Conservation (phyloP, 1,140 invertebrate genomes). For the Anadara kagoshimensis region DNA sequence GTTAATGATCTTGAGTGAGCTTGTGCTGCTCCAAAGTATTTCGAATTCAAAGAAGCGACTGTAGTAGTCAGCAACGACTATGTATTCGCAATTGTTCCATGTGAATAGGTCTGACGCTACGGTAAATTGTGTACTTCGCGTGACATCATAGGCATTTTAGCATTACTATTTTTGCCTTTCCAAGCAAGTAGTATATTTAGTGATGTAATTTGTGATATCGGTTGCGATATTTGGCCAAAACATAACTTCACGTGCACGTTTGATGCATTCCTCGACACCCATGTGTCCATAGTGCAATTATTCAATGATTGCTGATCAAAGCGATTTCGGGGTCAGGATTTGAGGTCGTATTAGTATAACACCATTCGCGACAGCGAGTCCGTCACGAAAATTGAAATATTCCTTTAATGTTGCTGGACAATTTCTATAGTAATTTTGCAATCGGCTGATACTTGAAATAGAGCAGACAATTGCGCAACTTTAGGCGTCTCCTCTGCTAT, state of each 20-base stretch:
- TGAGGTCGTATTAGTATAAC: slow-evolving; percentile 42
- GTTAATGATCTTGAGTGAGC: too few relatives aligned
- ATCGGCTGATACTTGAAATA: slow-evolving; percentile 12
- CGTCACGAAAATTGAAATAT: slow-evolving; percentile 35
- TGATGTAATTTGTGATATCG: slow-evolving; percentile 32
- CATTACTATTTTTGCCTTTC: too few relatives aligned
- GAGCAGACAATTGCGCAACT: slow-evolving; percentile 23
- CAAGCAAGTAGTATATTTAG: background rate
- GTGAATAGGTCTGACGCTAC: background rate
- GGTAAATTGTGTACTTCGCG: too few relatives aligned
- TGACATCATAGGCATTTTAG: too few relatives aligned
- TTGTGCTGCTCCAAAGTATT: slow-evolving; percentile 26
- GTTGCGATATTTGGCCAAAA: slow-evolving; percentile 42
- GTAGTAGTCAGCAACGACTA: slow-evolving; percentile 48
- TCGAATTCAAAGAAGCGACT: slow-evolving; percentile 42
- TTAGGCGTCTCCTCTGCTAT: background rate
- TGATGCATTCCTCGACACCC: slow-evolving; percentile 38
- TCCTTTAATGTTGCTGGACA: slow-evolving; percentile 18
- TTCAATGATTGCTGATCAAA: slow-evolving; percentile 31
- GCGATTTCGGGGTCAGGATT: slow-evolving; percentile 38
- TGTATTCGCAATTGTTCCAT: slow-evolving; percentile 17
- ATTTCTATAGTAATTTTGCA: slow-evolving; percentile 19
- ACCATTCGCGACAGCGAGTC: slow-evolving; percentile 36
- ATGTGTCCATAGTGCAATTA: slow-evolving; percentile 42
- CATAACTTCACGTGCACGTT: slow-evolving; percentile 31